Evolutionary conservation across 2,113 vertebrate species (phyloP).

Genomic region (Muntiacus muntjak): DNA sequence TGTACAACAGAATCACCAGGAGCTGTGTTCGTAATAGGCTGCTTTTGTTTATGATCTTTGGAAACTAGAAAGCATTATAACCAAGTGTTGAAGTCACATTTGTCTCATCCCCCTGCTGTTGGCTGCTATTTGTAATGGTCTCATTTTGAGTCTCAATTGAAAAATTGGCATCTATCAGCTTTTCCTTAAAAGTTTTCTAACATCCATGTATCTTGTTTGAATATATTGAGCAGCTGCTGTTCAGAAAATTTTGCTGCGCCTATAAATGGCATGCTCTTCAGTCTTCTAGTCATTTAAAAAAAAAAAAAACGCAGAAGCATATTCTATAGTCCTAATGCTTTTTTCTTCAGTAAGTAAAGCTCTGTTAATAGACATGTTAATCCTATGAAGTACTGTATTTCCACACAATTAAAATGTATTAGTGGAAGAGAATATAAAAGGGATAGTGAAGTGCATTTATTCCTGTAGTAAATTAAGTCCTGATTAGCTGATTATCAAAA

Average conservation of each 20-base stretch:
- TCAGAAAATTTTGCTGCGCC: constrained; percentile 59
- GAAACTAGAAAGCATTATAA: neutral
- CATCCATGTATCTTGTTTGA: neutral
- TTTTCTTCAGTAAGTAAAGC: constrained; percentile 76
- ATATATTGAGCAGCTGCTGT: constrained; percentile 75
- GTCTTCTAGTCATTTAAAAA: constrained; percentile 70
- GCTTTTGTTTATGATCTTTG: constrained; percentile 31
- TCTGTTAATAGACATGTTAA: constrained; percentile 81
- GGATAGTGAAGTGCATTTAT: constrained; percentile 76
- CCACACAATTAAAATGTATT: constrained; percentile 83
- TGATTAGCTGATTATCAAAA: constrained; percentile 85
- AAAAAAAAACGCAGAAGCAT: constrained; percentile 50
- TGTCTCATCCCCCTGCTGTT: constrained; percentile 11
- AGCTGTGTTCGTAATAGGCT: neutral
- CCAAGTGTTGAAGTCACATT: neutral
- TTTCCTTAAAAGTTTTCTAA: constrained; percentile 40
- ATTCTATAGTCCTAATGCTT: constrained; percentile 69
- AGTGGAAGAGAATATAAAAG: constrained; percentile 77
- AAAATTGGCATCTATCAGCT: constrained; percentile 6
- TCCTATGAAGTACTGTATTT: constrained; percentile 81
- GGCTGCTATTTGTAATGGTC: neutral
- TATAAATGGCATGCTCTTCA: constrained; percentile 71
- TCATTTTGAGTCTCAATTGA: constrained; percentile 39
- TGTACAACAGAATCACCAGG: neutral
- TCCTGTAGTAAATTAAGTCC: constrained; percentile 79